phyloP scores from a whole-genome alignment of 2,888 invertebrate genomes.

The Temnothorax rugatulus region DNA sequence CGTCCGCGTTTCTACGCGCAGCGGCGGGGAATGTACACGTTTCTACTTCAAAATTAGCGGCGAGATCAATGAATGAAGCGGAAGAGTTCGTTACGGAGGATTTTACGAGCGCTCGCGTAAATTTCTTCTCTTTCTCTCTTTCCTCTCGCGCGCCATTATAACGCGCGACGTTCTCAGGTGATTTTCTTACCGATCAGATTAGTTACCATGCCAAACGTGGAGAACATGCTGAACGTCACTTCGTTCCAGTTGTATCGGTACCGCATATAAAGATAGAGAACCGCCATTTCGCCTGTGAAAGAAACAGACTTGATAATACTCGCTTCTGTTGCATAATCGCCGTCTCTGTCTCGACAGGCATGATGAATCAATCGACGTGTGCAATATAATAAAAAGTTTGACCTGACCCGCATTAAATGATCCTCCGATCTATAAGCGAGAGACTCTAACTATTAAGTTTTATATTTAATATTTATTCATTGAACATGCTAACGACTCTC shows the following conservation, averaged over 20 bases:
- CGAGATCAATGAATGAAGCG: neutral
- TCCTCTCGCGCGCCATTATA: neutral
- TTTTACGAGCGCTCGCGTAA: neutral
- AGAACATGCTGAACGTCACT: slow-evolving; percentile 94
- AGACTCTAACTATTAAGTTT: neutral
- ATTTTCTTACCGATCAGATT: slow-evolving; percentile 91
- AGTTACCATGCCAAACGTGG: slow-evolving; percentile 94
- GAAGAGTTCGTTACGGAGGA: neutral
- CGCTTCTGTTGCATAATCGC: neutral
- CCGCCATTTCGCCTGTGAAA: slow-evolving; percentile 93
- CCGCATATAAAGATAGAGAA: slow-evolving; percentile 93
- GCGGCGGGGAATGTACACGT: neutral
- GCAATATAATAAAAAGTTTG: neutral
- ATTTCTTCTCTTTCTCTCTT: neutral
- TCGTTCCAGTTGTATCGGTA: slow-evolving; percentile 96
- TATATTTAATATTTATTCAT: neutral
- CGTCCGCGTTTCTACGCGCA: neutral
- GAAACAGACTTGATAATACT: slow-evolving; percentile 50
- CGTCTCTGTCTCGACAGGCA: neutral
- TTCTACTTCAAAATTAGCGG: neutral
- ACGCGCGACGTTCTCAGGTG: neutral
- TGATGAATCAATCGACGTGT: neutral
- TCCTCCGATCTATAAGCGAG: neutral
- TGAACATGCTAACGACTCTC: neutral
- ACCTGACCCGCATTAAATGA: neutral